A percentile compares a stretch with the other conserved stretches of the same genome.
Conservation (phyloP, 1,140 invertebrate genomes). For the Bicyclus anynana region DNA sequence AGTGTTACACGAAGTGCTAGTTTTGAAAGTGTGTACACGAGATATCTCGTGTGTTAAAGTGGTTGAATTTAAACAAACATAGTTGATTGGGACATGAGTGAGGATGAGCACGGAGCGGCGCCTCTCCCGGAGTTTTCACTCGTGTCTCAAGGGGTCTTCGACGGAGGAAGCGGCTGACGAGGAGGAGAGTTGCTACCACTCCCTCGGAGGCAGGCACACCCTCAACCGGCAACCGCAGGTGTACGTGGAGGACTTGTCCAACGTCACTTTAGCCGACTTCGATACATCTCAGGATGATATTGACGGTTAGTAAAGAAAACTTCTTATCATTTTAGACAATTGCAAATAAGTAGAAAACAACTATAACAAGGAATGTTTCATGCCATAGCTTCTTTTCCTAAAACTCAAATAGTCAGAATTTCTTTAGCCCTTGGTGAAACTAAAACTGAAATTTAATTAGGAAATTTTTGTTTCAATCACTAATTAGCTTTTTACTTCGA, state of each 20-base stretch:
- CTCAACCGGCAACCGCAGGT: slow-evolving; percentile 59
- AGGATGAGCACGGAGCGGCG: slow-evolving; percentile 80
- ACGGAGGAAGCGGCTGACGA: slow-evolving; percentile 77
- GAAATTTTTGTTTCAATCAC: too few relatives aligned
- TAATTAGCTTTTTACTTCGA: too few relatives aligned
- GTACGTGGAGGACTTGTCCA: slow-evolving; percentile 64
- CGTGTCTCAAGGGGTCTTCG: slow-evolving; percentile 81
- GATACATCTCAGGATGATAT: slow-evolving; percentile 57
- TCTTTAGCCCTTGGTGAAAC: too few relatives aligned
- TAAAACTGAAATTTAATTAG: too few relatives aligned
- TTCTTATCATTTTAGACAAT: neutral
- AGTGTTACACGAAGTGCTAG: slow-evolving; percentile 8
- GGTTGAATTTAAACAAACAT: slow-evolving; percentile 23
- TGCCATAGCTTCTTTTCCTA: too few relatives aligned
- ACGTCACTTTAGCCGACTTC: slow-evolving; percentile 62
- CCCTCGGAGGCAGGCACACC: slow-evolving; percentile 61
- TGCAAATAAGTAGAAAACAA: too few relatives aligned
- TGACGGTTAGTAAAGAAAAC: slow-evolving; percentile 52
- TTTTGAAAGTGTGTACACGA: neutral
- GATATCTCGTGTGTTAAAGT: slow-evolving; percentile 7
- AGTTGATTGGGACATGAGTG: slow-evolving; percentile 70
- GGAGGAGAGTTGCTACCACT: slow-evolving; percentile 68
- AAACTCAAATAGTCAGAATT: too few relatives aligned
- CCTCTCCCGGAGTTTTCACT: slow-evolving; percentile 82
- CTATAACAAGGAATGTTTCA: too few relatives aligned